Conservation (phyloP, 2,113 vertebrate genomes). For the Eulacestoma nigropectus region DNA sequence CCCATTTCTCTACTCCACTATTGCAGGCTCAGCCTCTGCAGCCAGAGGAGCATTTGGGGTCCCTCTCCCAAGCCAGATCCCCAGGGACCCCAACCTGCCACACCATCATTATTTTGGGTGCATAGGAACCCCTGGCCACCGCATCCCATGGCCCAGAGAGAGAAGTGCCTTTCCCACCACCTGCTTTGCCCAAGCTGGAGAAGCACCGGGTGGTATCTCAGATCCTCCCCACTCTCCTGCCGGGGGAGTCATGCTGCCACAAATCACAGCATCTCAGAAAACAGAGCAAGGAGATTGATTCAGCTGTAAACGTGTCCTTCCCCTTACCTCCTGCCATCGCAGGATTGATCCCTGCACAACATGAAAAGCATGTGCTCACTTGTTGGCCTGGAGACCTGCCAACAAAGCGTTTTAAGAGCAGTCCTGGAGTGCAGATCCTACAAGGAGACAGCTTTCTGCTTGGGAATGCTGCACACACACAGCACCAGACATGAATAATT, state of each 20-base stretch:
- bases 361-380: conserved; percentile 58
- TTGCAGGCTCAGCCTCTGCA: neutral
- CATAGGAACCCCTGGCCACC: neutral
- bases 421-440: conserved; percentile 54
- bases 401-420: conserved; percentile 57
- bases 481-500: conserved; percentile 67
- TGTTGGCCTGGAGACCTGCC: conserved; percentile 54
- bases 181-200: neutral
- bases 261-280: neutral
- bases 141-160: neutral
- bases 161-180: neutral
- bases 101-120: fast-evolving
- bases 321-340: conserved; percentile 12
- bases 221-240: neutral
- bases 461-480: conserved; percentile 53
- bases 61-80: neutral
- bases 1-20: neutral
- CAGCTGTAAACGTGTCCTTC: neutral
- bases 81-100: neutral
- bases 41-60: neutral
- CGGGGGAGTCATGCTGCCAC: neutral
- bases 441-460: conserved; percentile 44
- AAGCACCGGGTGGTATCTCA: neutral
- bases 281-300: neutral
- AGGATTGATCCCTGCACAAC: conserved; percentile 32